phyloP scores from a whole-genome alignment of 2,113 vertebrate genomes.

The Anarhynchus alexandrinus region DNA sequence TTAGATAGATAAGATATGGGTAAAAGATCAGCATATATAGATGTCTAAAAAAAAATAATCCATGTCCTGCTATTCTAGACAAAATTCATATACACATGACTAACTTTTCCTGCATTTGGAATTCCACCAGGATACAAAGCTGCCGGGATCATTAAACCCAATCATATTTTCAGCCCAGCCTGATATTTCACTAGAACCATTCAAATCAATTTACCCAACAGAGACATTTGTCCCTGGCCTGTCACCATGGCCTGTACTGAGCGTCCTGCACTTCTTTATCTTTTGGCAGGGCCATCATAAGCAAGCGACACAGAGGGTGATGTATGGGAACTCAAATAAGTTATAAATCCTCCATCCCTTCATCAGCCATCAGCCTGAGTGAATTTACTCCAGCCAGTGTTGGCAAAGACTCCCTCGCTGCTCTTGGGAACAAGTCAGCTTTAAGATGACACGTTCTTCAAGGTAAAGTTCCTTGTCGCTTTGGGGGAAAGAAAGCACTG shows the following conservation, averaged over 20 bases:
- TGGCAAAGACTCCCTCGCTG: constrained; percentile 59
- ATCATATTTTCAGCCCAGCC: constrained; percentile 73
- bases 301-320: constrained; percentile 74
- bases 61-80: background rate
- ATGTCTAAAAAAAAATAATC: background rate
- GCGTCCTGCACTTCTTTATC: constrained; percentile 81
- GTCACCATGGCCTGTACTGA: constrained; percentile 76
- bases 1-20: constrained; percentile 58
- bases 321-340: constrained; percentile 79
- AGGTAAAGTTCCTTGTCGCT: constrained; percentile 19
- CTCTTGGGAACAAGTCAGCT: constrained; percentile 62
- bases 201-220: constrained; percentile 82
- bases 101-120: constrained; percentile 65
- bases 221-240: constrained; percentile 78
- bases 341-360: constrained; percentile 75
- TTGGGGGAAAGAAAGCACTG: background rate
- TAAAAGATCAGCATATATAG: constrained; percentile 54
- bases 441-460: constrained; percentile 60
- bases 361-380: constrained; percentile 70
- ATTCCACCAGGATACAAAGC: constrained; percentile 60
- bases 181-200: constrained; percentile 77
- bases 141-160: constrained; percentile 72
- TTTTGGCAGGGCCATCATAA: constrained; percentile 84
- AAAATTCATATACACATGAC: background rate
- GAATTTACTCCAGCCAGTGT: constrained; percentile 72